A percentile compares a stretch with the other conserved stretches of the same genome.
phyloP scores from a whole-genome alignment of 1,140 invertebrate genomes.

The Phymastichus coffea region DNA sequence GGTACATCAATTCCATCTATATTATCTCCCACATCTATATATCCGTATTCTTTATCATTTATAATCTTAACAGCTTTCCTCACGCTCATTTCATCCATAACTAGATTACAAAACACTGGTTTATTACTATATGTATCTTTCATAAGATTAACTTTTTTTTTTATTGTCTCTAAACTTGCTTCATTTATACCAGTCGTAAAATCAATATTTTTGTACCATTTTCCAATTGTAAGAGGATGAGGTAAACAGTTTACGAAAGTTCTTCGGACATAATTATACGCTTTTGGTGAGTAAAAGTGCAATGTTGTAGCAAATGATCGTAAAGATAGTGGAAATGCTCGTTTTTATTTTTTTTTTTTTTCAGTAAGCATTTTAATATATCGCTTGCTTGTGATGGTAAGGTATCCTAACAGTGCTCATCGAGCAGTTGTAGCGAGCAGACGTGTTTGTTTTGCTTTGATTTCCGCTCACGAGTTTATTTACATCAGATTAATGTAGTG shows the following conservation, averaged over 20 bases:
- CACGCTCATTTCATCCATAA: not conserved
- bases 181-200: not conserved
- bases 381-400: no score
- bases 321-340: not conserved
- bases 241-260: constrained; percentile 35
- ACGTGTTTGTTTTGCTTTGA: no score
- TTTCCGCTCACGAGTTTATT: no score
- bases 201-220: not conserved
- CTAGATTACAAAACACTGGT: not conserved
- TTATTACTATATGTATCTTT: not conserved
- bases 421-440: no score
- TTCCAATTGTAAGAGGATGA: not conserved
- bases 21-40: no score
- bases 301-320: not conserved
- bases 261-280: constrained; percentile 29
- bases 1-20: no score
- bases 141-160: not conserved
- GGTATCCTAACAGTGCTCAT: no score
- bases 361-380: no score
- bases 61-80: not conserved
- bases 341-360: no score
- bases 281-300: not conserved
- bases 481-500: no score
- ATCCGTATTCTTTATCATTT: no score
- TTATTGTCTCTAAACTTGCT: not conserved